Evolutionary conservation across 2,888 invertebrate species (phyloP).

Genomic region (Apotomis betuletana): DNA sequence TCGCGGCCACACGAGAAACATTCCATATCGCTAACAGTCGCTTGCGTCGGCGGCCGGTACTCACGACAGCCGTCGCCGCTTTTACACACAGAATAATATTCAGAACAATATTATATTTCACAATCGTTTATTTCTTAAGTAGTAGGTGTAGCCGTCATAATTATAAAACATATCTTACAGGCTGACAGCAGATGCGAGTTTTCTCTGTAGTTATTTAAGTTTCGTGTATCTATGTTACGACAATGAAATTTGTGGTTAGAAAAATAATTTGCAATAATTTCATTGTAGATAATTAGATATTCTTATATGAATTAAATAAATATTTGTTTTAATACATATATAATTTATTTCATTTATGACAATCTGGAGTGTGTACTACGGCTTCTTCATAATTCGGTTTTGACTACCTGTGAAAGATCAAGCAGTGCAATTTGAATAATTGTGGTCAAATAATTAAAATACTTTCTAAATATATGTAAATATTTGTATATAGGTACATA

Average conservation of each 20-base stretch:
- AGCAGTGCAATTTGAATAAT: background rate
- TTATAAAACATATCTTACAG: slow-evolving; percentile 77
- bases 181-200: slow-evolving; percentile 81
- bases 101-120: slow-evolving; percentile 76
- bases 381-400: slow-evolving; percentile 34
- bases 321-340: slow-evolving; percentile 80
- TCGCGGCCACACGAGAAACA: slow-evolving; percentile 70
- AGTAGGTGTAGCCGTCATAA: slow-evolving; percentile 69
- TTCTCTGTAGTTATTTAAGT: slow-evolving; percentile 76
- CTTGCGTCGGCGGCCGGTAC: slow-evolving; percentile 45
- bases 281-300: slow-evolving; percentile 83
- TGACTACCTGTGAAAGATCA: slow-evolving; percentile 28
- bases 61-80: slow-evolving; percentile 49
- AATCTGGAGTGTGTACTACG: slow-evolving; percentile 9
- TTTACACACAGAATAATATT: slow-evolving; percentile 64
- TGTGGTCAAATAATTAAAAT: background rate
- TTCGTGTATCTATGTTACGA: slow-evolving; percentile 77
- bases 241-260: slow-evolving; percentile 76
- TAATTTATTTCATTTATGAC: slow-evolving; percentile 54
- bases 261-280: slow-evolving; percentile 77
- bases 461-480: slow-evolving; percentile 1
- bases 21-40: slow-evolving; percentile 74
- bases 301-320: slow-evolving; percentile 81
- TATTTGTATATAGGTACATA: slow-evolving; percentile 19
- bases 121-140: slow-evolving; percentile 75